Evolutionary conservation across 2,888 invertebrate genomes (phyloP), one percentile per base, ranked within the genome.

Genomic region (Ophioninae sp.): DNA sequence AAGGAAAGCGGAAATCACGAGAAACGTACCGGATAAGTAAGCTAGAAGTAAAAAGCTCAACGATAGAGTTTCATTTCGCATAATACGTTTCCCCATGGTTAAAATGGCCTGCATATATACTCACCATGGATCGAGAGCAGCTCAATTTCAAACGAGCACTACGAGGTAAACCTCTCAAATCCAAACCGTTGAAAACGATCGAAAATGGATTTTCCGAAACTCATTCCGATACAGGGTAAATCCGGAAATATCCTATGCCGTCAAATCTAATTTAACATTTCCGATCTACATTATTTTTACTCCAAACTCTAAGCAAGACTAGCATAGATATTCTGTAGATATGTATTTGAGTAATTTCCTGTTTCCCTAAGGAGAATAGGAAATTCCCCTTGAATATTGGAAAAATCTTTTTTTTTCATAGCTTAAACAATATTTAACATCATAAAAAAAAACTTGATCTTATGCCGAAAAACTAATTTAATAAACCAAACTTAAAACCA

Each of bases 21-120:
- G 8, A 17, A 58, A 56, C 22, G 39, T 22, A 78, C 39, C 41
- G 58, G n/a, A 56, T 58, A 22, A 77, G 51, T 20, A 37, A 56
- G 69, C 20, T 30, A 44, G 51, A 63, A 30, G 39, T 63, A 3
- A 20, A 23, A 17, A 71, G n/a, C 1, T 61, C 39, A 22, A 23
- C 44, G 69, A 77, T 9, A 63, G 68, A 44, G 41, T 77, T 68
- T 77, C 41, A 39, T 71, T 39, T 51, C 78, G 71, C 39, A 71
- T 78, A 63, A 22, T 71, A 71, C 51, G 20, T 58, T 72, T 58
- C 23, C 10, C 56, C 72, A 39, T 17, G n/a, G 61, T 61, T 64
- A 41, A 65, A 2, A 30, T 22, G 39, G 20, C 37, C 23, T 41
- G 22, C n/a, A n/a, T 56, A 56, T 20, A 0, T n/a, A 61, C 68